Conservation (phyloP, 2,113 vertebrate genomes). For the Lasiurus cinereus region DNA sequence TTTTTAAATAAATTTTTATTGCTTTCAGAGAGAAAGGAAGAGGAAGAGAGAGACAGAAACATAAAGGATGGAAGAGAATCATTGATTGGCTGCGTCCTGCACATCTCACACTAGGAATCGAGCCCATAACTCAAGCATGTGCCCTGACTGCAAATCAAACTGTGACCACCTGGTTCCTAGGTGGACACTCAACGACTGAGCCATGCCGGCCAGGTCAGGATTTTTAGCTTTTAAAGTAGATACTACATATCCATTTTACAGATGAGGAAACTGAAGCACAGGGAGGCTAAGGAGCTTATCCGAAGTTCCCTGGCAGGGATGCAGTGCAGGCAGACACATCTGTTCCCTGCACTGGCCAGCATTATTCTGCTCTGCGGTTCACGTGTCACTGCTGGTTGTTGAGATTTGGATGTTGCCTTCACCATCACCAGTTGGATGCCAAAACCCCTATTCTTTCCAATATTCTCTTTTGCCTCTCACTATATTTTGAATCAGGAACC, state of each 20-base stretch:
- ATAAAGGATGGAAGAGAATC: too few relatives aligned
- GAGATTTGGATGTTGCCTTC: background rate
- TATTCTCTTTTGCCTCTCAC: background rate
- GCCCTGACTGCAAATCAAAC: too few relatives aligned
- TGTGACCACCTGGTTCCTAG: too few relatives aligned
- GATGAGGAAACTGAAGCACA: background rate
- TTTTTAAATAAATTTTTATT: too few relatives aligned
- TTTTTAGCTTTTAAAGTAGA: background rate
- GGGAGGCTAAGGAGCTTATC: background rate
- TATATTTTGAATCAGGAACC: conserved; percentile 4
- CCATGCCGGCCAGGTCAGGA: too few relatives aligned
- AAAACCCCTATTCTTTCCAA: background rate
- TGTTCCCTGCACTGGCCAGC: too few relatives aligned
- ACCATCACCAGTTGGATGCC: background rate
- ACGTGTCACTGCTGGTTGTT: background rate
- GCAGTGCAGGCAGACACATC: background rate
- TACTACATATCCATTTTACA: background rate
- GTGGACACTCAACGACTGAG: too few relatives aligned
- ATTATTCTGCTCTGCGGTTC: background rate
- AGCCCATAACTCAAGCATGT: too few relatives aligned
- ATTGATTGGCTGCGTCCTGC: too few relatives aligned
- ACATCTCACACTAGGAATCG: too few relatives aligned
- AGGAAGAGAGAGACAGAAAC: too few relatives aligned
- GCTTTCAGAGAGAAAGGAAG: too few relatives aligned
- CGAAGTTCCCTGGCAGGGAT: background rate